Percentiles rank a stretch among this genome's conserved stretches.
Evolutionary conservation across 1,140 invertebrate genomes (phyloP).

Genomic region (Caerostris extrusa): DNA sequence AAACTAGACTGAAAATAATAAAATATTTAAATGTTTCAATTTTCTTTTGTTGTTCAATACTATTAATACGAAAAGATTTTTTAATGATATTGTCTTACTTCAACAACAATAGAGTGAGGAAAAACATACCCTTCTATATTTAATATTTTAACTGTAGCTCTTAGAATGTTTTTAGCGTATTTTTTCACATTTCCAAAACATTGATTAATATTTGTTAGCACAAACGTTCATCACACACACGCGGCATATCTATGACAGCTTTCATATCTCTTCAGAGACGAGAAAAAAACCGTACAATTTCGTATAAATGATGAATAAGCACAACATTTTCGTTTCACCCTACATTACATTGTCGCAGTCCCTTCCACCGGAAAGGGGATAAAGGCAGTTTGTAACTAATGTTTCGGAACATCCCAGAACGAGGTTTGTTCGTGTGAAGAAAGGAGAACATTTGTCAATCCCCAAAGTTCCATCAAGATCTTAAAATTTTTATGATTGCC

Average conservation of each 20-base stretch:
- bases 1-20: no score
- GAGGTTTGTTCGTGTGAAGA: slow-evolving; percentile 7
- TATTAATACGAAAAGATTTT: no score
- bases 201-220: no score
- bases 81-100: no score
- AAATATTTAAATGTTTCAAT: no score
- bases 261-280: background rate
- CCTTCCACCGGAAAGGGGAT: background rate
- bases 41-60: no score
- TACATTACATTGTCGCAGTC: slow-evolving; percentile 28
- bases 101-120: no score
- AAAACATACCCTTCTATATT: no score
- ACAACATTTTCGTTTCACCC: slow-evolving; percentile 34
- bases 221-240: no score
- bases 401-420: slow-evolving; percentile 15
- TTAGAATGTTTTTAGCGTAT: no score
- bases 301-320: background rate
- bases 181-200: no score
- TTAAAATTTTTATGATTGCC: slow-evolving; percentile 23
- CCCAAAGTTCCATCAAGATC: slow-evolving; percentile 8
- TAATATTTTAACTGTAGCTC: no score
- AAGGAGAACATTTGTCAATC: slow-evolving; percentile 38
- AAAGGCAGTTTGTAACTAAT: slow-evolving; percentile 60
- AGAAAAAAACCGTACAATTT: background rate
- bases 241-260: background rate